Conservation (phyloP, 2,113 vertebrate species). For the Epinephelus moara region DNA sequence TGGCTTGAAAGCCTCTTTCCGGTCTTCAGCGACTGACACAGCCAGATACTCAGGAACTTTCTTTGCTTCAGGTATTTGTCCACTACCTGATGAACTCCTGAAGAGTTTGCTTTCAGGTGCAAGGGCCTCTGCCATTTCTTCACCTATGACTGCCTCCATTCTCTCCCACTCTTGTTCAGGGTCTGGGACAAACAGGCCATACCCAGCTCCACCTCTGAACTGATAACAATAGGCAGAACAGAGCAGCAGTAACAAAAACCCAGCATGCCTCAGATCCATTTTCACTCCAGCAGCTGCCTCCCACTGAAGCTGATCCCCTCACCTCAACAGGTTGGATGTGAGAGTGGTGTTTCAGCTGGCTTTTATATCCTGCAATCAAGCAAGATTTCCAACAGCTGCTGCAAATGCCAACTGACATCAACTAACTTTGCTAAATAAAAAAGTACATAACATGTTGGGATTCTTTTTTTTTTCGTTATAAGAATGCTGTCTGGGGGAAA, state of each 20-base stretch:
- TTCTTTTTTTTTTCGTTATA: too few species aligned
- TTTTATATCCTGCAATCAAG: conserved; percentile 33
- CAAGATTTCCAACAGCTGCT: conserved; percentile 50
- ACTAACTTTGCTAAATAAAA: conserved; percentile 7
- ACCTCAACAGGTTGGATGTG: not conserved
- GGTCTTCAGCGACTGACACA: conserved; percentile 22
- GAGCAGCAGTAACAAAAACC: conserved; percentile 47
- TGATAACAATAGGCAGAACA: conserved; percentile 12
- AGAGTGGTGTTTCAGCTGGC: not conserved
- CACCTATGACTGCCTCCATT: not conserved
- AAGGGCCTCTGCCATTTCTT: not conserved
- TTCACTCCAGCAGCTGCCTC: conserved; percentile 1
- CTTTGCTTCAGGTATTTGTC: not conserved
- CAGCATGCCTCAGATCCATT: conserved; percentile 47
- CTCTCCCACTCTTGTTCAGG: conserved; percentile 45
- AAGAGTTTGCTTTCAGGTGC: not conserved
- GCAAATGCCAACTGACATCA: conserved; percentile 41
- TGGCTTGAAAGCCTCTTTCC: conserved; percentile 60
- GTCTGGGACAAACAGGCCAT: not conserved
- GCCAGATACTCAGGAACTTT: conserved; percentile 45
- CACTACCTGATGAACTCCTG: not conserved
- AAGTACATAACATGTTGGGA: too few species aligned
- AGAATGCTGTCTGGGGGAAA: too few species aligned
- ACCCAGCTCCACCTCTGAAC: not conserved
- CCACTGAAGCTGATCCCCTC: not conserved